Base-by-base conservation (phyloP, 1,140 invertebrate species). In the Aphaenogaster rudis region DNA sequence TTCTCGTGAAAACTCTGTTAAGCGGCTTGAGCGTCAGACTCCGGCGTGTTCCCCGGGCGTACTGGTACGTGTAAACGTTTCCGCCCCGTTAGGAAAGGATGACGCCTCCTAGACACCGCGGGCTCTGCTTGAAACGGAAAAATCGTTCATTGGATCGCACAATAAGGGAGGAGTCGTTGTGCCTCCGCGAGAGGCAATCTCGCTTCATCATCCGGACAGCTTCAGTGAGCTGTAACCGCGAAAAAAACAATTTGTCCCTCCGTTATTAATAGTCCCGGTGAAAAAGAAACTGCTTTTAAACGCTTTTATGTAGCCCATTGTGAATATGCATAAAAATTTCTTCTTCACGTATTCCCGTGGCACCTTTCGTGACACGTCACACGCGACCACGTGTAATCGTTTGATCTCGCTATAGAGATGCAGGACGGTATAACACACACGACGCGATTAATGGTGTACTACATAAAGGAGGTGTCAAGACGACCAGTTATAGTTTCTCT, bases 1-100 rank as follows among this genome's bases (percentile, higher is more conserved):
- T 91, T 90, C 84, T 66, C 78, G 80, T 79, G 89, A 91, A 90
- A 91, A 91, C 87, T 91, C 89, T 64, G 89, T 84, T 91, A 90
- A 91, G 90, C 71, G 66, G 89, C 89, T 90, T 57, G 86, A 80
- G 69, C 78, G 78, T 33, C 67, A 54, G 80, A 82, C 80, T 74
- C 4, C 79, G 67, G 28, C 67, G 80, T 82, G 67, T 82, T 80
- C 15, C 15, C 13, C 42, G 54, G 28, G 67, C 54, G 42, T 39
- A 54, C 80, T 74, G 45, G 80, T 74, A 84, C 80, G 69, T 84
- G 80, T 71, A 74, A 76, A 84, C 69, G 69, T 76, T 84, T 74
- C 80, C 80, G 80, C 54, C 67, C 67, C 64, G 48, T 81, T 81
- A 50, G 13, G 48, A 81, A 28, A 42, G 78, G 36, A 81, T 69